Conservation (phyloP, 2,113 vertebrate species). For the Myotis yumanensis region DNA sequence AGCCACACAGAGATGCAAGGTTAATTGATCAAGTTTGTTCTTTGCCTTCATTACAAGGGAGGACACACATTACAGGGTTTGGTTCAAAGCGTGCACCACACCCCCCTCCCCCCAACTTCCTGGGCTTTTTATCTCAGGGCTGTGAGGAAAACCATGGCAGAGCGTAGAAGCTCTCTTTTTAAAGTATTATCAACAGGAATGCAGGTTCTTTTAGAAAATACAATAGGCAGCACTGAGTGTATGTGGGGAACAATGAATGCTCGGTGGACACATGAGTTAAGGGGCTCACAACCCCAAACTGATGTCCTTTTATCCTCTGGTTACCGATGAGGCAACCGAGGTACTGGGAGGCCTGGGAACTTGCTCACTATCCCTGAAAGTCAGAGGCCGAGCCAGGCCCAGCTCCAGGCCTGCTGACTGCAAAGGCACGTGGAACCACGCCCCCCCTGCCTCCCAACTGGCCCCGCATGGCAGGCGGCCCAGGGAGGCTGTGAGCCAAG, state of each 20-base stretch:
- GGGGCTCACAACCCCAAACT: neutral
- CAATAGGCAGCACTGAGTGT: neutral
- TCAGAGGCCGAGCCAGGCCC: neutral
- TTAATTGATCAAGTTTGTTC: slow-evolving; percentile 42
- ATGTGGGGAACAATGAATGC: neutral
- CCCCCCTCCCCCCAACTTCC: fast-evolving
- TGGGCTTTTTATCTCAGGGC: neutral
- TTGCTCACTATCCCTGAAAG: neutral
- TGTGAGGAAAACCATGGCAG: neutral
- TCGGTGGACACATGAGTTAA: neutral
- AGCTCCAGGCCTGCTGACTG: neutral
- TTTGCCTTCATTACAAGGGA: neutral
- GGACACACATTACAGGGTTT: neutral
- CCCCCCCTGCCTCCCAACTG: no score
- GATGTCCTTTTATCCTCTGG: neutral
- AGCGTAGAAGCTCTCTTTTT: neutral
- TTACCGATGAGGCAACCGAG: neutral
- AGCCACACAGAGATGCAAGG: slow-evolving; percentile 84
- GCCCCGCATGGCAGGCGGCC: neutral
- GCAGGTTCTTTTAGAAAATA: neutral
- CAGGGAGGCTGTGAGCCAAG: neutral
- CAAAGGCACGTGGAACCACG: neutral
- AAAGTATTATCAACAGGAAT: neutral
- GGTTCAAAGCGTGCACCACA: neutral
- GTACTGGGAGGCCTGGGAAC: neutral